Base-by-base conservation (phyloP, 2,888 invertebrate genomes). In the Sarcophaga carnaria region DNA sequence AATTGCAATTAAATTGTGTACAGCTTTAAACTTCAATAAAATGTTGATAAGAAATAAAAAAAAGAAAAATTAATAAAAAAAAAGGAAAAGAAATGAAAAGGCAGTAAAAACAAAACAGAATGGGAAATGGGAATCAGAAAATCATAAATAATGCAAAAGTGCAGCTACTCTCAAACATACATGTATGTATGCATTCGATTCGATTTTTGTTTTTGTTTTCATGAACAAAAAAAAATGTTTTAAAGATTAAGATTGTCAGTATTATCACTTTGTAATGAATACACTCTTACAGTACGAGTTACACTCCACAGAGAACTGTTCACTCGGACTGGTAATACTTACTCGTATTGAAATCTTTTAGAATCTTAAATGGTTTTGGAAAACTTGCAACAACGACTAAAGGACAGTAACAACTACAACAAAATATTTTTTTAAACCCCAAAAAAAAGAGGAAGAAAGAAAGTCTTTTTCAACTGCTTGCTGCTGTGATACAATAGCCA, bases 101-200 rank as follows among this genome's bases (percentile, higher is more conserved):
- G 54, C 63, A 54, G 17, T 12, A 54, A 54, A 63, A 64, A 80
- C 17, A 54, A 54, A 71, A 25, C 27, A 60, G 17, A 59, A 72
- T 25, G 37, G 11, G 14, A 54, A 54, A 54, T 54, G 54, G 17
- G 17, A 54, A 54, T 54, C 17, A 54, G 17, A 54, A 87, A 75
- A 87, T 87, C 87, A 87, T 87, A 87, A 87, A 87, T 87, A 87
- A 87, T 87, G 87, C 87, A 87, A 87, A 69, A 84, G 87, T 82
- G 75, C 76, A 78, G 63, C 49, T 81, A 22, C 76, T 54, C 22
- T 47, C n/a, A 70, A 12, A 45, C 20, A n/a, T 20, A 64, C 64
- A 72, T 25, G 47, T 47, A 60, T 37, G 20, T 63, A 12, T 22
- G 64, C 25, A 75, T 77, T 74, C 77, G 60, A 74, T 63, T 72